Evolutionary conservation across 2,113 vertebrate genomes (phyloP), one percentile per base, ranked within the genome.

Genomic region (Prolemur simus): DNA sequence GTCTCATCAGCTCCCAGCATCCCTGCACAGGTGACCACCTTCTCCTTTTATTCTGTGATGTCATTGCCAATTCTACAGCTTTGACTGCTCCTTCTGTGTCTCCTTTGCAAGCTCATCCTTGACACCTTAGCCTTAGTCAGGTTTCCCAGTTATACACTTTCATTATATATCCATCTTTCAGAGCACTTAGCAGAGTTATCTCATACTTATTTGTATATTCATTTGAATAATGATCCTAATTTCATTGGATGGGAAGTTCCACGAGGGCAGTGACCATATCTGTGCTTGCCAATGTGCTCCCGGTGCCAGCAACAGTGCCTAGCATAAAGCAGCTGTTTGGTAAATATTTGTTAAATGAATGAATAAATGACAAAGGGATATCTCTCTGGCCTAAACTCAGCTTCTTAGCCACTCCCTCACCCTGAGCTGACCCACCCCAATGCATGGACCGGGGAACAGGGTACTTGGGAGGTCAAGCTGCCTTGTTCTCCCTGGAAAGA

Each of bases 341-440:
- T 63, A 97, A 94, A 92, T 88, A 86, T 94, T 96, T 81, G 49
- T 77, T 77, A 81, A 95, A 58, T 87, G 77, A 89, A 87, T 71
- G 7, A 94, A 39, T 68, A 90, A 94, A 93, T 78, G 66, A 91
- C 37, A 71, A 58, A 94, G 73, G n/a, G 14, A 77, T 4, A 63
- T 52, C 27, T 87, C 63, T 96, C 25, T 86, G 52, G 21, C 39
- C 68, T 92, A 84, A 89, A 83, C 25, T 87, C 29, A 74, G 29
- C 71, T 93, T 96, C 63, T 89, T 27, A 88, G 34, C 56, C 42
- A 56, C 37, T 83, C 18, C 63, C 34, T 78, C 11, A 86, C 23
- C 18, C 63, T 32, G 68, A 95, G 45, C 56, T 93, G 45, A 88
- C 54, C 11, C 34, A 92, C 3, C 60, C 34, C 66, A 92, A 11